These are phyloP conservation scores for Pongo abelii DNA, from an alignment of 2,113 vertebrate genomes.

Conservation along the genomic window DNA sequence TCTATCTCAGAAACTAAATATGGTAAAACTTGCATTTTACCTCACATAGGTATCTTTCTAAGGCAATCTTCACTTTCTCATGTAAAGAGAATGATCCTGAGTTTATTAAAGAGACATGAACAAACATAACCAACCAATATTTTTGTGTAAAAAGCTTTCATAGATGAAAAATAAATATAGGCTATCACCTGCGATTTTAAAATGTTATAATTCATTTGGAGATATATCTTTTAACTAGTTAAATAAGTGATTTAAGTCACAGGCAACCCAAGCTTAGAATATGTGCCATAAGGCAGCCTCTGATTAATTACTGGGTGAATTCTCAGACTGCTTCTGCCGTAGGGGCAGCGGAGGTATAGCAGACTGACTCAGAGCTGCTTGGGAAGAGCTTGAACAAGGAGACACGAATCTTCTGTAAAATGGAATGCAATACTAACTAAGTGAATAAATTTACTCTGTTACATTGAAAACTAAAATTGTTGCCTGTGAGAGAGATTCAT, in stretches of 20 bases:
- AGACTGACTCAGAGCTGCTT: background rate
- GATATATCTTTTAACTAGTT: background rate
- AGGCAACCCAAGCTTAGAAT: background rate
- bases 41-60: background rate
- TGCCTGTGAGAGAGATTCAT: constrained; percentile 19
- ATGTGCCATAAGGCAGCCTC: background rate
- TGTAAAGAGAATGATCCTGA: background rate
- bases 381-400: background rate
- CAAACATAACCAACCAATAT: background rate
- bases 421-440: constrained; percentile 18
- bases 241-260: background rate
- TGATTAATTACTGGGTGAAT: background rate
- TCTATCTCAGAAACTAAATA: background rate
- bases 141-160: background rate
- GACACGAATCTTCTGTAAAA: background rate
- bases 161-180: background rate
- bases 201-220: background rate
- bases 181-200: background rate
- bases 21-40: background rate
- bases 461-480: constrained; percentile 50
- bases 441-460: constrained; percentile 30
- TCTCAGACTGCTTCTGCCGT: background rate
- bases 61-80: background rate
- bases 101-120: background rate
- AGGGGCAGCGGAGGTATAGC: background rate